phyloP scores from a whole-genome alignment of 2,797 vertebrate genomes.

The Dromococcyx pavoninus region DNA sequence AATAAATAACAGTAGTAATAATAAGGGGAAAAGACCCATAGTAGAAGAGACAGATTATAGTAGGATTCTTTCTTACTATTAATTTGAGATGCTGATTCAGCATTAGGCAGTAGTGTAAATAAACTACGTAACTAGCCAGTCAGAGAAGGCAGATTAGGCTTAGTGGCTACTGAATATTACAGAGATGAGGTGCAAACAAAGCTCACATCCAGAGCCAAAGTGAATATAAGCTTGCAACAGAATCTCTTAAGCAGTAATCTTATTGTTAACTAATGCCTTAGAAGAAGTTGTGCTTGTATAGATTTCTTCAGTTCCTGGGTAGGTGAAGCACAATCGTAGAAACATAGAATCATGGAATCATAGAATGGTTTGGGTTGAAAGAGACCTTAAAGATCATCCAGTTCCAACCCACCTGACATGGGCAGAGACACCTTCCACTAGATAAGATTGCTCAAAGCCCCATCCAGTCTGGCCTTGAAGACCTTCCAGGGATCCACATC shows the following conservation, averaged over 20 bases:
- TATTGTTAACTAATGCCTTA: neutral
- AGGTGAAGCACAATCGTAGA: neutral
- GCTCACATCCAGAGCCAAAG: neutral
- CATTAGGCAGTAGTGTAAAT: neutral
- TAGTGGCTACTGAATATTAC: neutral
- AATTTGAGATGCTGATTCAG: neutral
- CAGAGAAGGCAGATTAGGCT: neutral
- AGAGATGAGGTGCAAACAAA: neutral
- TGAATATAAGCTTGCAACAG: neutral
- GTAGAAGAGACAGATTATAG: neutral
- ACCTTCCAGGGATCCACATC: too few species aligned
- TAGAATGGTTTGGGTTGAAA: too few species aligned
- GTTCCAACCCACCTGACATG: too few species aligned
- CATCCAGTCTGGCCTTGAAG: too few species aligned
- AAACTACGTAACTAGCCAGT: neutral
- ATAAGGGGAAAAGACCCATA: neutral
- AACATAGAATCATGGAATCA: too few species aligned
- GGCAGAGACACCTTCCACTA: too few species aligned
- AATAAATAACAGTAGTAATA: neutral
- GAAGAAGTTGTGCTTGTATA: neutral
- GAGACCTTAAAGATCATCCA: too few species aligned
- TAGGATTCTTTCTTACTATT: neutral
- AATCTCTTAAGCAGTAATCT: neutral
- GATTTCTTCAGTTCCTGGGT: neutral
- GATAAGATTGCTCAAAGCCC: too few species aligned